A percentile compares a stretch with the other conserved stretches of the same genome.
These are phyloP conservation scores for Yoshiicerus persimilis DNA, from an alignment of 1,140 invertebrate species.

Conservation along the genomic window DNA sequence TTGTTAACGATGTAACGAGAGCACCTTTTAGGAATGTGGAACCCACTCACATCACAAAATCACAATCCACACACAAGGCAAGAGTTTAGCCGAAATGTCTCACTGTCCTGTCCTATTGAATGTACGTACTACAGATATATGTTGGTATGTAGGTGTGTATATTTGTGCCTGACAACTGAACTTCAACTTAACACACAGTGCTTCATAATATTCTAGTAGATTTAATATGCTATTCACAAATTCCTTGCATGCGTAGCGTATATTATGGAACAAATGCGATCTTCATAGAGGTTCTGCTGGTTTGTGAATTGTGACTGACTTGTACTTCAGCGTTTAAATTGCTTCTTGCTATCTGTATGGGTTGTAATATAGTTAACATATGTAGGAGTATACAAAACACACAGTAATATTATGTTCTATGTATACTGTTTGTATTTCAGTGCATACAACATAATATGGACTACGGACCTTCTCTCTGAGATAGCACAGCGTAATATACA, in stretches of 20 bases:
- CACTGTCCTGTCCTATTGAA: not conserved
- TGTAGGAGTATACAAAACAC: not conserved
- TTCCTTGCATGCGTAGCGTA: not conserved
- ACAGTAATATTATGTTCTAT: not conserved
- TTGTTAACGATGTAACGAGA: not conserved
- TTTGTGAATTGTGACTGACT: not conserved
- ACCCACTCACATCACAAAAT: not conserved
- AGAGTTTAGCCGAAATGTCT: not conserved
- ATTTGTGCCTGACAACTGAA: not conserved
- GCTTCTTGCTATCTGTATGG: not conserved
- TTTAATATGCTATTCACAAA: not conserved
- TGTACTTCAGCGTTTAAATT: not conserved
- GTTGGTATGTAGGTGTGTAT: not conserved
- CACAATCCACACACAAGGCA: not conserved
- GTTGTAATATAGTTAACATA: not conserved
- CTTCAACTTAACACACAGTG: not conserved
- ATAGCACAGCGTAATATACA: not conserved
- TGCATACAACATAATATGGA: not conserved
- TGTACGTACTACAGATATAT: not conserved
- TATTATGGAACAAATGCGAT: not conserved
- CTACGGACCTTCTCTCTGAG: not conserved
- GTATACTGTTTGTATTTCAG: not conserved
- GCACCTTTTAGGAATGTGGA: not conserved
- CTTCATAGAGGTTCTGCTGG: not conserved
- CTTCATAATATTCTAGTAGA: not conserved